These are phyloP conservation scores for Acipenser oxyrinchus DNA, from an alignment of 2,797 vertebrate species.

Conservation along the genomic window DNA sequence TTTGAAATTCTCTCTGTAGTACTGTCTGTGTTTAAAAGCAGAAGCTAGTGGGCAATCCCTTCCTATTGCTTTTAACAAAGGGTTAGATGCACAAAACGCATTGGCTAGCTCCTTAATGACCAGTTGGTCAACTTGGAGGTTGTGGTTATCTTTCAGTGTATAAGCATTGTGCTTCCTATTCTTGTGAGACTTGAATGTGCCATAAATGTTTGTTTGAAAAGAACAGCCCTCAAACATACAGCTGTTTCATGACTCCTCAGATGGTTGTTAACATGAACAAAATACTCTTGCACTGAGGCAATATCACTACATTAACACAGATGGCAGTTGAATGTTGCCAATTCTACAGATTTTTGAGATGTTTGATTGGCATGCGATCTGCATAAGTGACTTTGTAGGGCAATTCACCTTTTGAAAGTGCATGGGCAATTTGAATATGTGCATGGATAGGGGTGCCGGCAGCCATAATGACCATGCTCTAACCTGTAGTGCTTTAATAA, in stretches of 20 bases:
- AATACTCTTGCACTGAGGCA: slow-evolving; percentile 4
- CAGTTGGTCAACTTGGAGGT: slow-evolving; percentile 14
- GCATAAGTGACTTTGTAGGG: slow-evolving; percentile 9
- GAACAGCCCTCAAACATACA: slow-evolving; percentile 12
- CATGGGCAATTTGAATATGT: slow-evolving; percentile 18
- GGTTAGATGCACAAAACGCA: slow-evolving; percentile 13
- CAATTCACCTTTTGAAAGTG: slow-evolving; percentile 13
- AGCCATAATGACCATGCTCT: slow-evolving; percentile 10
- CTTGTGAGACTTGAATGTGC: slow-evolving; percentile 16
- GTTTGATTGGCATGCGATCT: slow-evolving; percentile 15
- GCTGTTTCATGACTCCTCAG: slow-evolving; percentile 11
- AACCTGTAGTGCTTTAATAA: slow-evolving; percentile 8
- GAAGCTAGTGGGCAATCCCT: slow-evolving; percentile 19
- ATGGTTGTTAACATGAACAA: slow-evolving; percentile 14
- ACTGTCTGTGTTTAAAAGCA: slow-evolving; percentile 19
- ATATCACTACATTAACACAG: slow-evolving; percentile 7
- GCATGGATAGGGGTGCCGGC: slow-evolving; percentile 9
- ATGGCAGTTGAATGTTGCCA: slow-evolving; percentile 7
- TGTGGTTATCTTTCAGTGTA: slow-evolving; percentile 16
- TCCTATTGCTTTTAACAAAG: slow-evolving; percentile 18
- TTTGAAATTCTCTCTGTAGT: slow-evolving; percentile 22
- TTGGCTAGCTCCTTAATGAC: slow-evolving; percentile 13
- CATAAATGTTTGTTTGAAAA: slow-evolving; percentile 15
- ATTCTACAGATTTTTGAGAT: slow-evolving; percentile 3
- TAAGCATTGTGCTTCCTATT: slow-evolving; percentile 1